phyloP scores from a whole-genome alignment of 2,888 invertebrate species.

The Agonum fuliginosum region DNA sequence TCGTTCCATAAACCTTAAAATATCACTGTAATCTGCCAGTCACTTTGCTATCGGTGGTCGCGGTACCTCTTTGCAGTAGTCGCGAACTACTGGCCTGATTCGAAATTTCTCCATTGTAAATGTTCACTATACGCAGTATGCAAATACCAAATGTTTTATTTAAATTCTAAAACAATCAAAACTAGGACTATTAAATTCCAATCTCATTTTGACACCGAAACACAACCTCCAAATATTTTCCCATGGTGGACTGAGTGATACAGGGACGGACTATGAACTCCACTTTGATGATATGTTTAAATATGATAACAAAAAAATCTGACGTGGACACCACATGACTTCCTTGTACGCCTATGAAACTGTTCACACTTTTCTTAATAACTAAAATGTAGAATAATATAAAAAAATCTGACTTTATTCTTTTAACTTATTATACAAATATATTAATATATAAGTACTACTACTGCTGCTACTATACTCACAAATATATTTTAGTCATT shows the following conservation, averaged over 20 bases:
- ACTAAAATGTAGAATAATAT: too few species aligned
- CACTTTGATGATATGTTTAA: too few species aligned
- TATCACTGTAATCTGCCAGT: slow-evolving; percentile 52
- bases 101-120: slow-evolving; percentile 34
- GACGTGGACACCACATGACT: too few species aligned
- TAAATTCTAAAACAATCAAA: slow-evolving; percentile 33
- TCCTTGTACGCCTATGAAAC: too few species aligned
- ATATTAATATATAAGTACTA: too few species aligned
- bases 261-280: too few species aligned
- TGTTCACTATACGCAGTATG: slow-evolving; percentile 4
- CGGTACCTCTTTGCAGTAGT: slow-evolving; percentile 17
- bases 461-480: too few species aligned
- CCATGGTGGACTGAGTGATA: not conserved
- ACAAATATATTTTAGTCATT: too few species aligned
- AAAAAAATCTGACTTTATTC: too few species aligned
- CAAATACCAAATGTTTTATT: slow-evolving; percentile 36
- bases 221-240: slow-evolving; percentile 16
- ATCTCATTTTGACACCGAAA: not conserved
- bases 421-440: too few species aligned
- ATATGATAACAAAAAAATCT: too few species aligned
- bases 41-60: slow-evolving; percentile 42
- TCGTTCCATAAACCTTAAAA: slow-evolving; percentile 53
- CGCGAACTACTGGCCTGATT: slow-evolving; percentile 50
- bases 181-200: slow-evolving; percentile 28
- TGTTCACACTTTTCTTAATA: too few species aligned